phyloP scores from a whole-genome alignment of 2,888 invertebrate genomes.

The Belgica antarctica region DNA sequence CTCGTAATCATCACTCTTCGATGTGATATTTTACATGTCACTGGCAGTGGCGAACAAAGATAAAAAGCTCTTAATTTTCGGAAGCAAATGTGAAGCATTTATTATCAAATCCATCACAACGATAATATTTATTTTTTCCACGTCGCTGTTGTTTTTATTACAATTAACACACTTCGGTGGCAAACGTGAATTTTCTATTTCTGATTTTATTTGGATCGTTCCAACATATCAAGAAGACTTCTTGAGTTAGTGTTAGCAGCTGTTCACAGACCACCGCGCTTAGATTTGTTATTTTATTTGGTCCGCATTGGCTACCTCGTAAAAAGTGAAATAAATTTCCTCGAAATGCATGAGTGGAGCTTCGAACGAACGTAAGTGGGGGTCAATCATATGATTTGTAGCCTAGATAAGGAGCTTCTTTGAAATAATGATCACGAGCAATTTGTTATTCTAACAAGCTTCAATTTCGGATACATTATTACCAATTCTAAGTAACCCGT shows the following conservation, averaged over 20 bases:
- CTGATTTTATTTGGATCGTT: neutral
- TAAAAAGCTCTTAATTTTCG: conserved; percentile 20
- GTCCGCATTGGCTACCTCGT: neutral
- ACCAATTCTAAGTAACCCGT: too few species aligned
- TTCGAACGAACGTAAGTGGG: neutral
- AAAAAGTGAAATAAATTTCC: neutral
- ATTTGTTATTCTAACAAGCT: too few species aligned
- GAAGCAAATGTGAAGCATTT: conserved; percentile 23
- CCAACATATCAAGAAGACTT: conserved; percentile 2
- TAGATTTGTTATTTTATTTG: neutral
- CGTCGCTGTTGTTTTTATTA: conserved; percentile 23
- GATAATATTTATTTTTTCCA: conserved; percentile 5
- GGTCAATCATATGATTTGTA: neutral
- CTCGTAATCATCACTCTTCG: neutral
- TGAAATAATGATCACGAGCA: too few species aligned
- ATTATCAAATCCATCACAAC: conserved; percentile 34
- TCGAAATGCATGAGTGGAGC: neutral
- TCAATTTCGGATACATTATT: too few species aligned
- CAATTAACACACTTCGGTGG: conserved; percentile 38
- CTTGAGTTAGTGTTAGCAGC: conserved; percentile 36
- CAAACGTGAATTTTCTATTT: conserved; percentile 29
- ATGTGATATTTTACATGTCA: neutral
- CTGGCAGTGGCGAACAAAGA: too few species aligned
- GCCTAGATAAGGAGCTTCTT: too few species aligned
- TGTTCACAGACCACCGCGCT: conserved; percentile 22